These are phyloP conservation scores for Octodonta nipae DNA, from an alignment of 2,888 invertebrate genomes.

Conservation along the genomic window DNA sequence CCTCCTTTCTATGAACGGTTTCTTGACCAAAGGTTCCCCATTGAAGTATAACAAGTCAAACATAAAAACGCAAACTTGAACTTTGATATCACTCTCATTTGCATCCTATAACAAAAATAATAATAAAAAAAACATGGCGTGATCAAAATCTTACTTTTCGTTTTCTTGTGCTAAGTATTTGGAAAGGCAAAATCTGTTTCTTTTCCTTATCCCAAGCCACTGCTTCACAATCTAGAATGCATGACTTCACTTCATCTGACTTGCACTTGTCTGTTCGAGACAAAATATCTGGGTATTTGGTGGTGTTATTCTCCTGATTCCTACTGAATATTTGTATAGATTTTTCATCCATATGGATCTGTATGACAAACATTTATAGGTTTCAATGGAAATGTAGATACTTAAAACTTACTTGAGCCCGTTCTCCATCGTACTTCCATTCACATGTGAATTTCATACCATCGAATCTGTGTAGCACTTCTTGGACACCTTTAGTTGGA, in stretches of 20 bases:
- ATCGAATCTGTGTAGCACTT: conserved; percentile 61
- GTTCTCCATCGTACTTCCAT: conserved; percentile 98
- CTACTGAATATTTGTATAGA: conserved; percentile 77
- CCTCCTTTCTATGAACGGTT: conserved; percentile 65
- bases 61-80: conserved; percentile 79
- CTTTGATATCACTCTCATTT: conserved; percentile 59
- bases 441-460: conserved; percentile 89
- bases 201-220: conserved; percentile 88
- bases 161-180: conserved; percentile 87
- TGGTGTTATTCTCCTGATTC: conserved; percentile 88
- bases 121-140: neutral
- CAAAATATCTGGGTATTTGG: conserved; percentile 92
- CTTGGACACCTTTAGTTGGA: conserved; percentile 86
- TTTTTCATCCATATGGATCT: conserved; percentile 66
- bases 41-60: conserved; percentile 92
- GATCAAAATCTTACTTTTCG: conserved; percentile 57
- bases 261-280: conserved; percentile 49
- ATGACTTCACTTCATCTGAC: conserved; percentile 51
- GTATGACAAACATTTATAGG: conserved; percentile 12
- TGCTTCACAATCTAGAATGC: conserved; percentile 90
- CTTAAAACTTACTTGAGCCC: conserved; percentile 64
- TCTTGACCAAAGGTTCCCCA: conserved; percentile 66
- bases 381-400: neutral
- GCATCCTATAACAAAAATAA: conserved; percentile 45
- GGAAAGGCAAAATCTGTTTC: conserved; percentile 88